Evolutionary conservation across 2,888 invertebrate genomes (phyloP).

Genomic region (Eilema griseolum): DNA sequence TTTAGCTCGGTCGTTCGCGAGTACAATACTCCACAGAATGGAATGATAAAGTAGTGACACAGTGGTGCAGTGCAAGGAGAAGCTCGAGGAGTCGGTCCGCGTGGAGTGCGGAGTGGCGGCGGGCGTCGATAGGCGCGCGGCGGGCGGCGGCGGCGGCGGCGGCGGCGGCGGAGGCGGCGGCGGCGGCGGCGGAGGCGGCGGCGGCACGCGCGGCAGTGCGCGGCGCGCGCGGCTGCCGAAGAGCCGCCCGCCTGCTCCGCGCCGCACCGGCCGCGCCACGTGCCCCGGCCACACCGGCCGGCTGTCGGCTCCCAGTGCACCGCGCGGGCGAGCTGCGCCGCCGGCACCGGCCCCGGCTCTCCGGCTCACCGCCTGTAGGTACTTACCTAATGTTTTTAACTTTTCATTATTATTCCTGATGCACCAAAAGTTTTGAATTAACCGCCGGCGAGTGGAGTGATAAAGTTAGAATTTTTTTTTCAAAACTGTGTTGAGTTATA

Average conservation of each 20-base stretch:
- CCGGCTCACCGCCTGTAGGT: slow-evolving; percentile 16
- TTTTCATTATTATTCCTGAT: background rate
- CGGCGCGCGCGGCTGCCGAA: slow-evolving; percentile 76
- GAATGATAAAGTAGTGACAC: slow-evolving; percentile 7
- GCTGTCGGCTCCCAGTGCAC: background rate
- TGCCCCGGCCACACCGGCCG: slow-evolving; percentile 30
- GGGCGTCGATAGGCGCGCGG: slow-evolving; percentile 45
- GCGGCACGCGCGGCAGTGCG: slow-evolving; percentile 77
- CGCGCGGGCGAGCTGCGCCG: background rate
- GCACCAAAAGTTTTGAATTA: background rate
- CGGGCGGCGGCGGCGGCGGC: slow-evolving; percentile 76
- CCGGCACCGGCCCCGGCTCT: background rate
- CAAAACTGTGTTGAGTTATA: background rate
- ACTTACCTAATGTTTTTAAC: slow-evolving; percentile 5
- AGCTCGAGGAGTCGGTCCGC: background rate
- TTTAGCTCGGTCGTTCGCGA: background rate
- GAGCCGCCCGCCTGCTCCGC: slow-evolving; percentile 62
- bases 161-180: slow-evolving; percentile 72
- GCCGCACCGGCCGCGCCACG: slow-evolving; percentile 53
- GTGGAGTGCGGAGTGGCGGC: slow-evolving; percentile 14
- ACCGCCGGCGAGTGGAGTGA: background rate
- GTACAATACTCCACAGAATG: background rate
- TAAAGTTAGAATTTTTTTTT: background rate
- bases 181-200: slow-evolving; percentile 74
- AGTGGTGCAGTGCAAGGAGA: slow-evolving; percentile 1